Percentiles rank a stretch among this genome's conserved stretches.
Evolutionary conservation across 2,888 invertebrate species (phyloP).

Genomic region (Aporophyla lueneburgensis): DNA sequence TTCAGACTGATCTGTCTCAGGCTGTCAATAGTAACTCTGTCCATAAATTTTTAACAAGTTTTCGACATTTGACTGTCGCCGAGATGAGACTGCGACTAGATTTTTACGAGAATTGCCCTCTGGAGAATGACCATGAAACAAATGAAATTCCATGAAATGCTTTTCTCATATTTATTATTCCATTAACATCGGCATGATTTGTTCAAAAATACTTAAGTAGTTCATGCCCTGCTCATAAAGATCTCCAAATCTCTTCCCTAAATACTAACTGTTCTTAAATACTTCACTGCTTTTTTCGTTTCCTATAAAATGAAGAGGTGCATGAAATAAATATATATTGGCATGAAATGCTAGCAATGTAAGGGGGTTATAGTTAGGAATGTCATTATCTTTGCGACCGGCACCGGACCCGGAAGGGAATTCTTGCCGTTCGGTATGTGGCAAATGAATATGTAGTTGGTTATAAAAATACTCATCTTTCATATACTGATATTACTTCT

Average conservation of each 20-base stretch:
- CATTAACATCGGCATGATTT: no score
- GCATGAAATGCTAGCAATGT: constrained; percentile 46
- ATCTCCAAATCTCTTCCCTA: not conserved
- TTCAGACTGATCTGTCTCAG: no score
- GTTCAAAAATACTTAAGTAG: not conserved
- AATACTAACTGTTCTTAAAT: not conserved
- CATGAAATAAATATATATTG: constrained; percentile 41
- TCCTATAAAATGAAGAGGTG: not conserved
- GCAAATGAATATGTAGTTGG: constrained; percentile 52
- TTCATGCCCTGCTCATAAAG: not conserved
- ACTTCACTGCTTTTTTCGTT: not conserved
- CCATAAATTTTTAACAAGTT: no score
- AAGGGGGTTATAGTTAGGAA: constrained; percentile 56
- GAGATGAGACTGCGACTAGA: no score
- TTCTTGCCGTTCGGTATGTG: constrained; percentile 51
- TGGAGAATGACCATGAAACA: not conserved
- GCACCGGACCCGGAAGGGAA: constrained; percentile 37
- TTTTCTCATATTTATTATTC: no score
- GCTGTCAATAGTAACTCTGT: no score
- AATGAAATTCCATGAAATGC: not conserved
- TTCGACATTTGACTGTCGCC: no score
- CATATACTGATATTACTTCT: not conserved
- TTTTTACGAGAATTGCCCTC: no score
- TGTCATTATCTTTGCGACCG: constrained; percentile 56
- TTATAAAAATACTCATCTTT: constrained; percentile 41